Conservation (phyloP, 2,797 vertebrate genomes). For the Tenualosa thibaudeaui region DNA sequence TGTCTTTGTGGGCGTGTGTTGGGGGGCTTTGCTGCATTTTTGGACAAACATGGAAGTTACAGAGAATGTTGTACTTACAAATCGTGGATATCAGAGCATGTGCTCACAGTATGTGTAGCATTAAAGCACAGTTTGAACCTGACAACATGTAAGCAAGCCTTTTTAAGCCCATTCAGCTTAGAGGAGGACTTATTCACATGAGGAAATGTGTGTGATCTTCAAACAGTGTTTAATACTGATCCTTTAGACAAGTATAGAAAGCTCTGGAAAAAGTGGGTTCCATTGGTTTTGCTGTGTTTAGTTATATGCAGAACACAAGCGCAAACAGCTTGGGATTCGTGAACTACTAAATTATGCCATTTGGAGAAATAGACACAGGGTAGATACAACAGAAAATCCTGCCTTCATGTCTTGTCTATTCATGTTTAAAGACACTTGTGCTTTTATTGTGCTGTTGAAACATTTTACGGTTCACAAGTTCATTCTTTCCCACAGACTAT, state of each 20-base stretch:
- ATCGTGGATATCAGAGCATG: background rate
- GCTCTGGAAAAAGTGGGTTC: background rate
- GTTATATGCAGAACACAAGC: background rate
- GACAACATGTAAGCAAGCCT: background rate
- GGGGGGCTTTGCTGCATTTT: background rate
- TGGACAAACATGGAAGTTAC: background rate
- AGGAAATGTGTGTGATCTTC: background rate
- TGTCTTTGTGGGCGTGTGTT: background rate
- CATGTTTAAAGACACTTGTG: conserved; percentile 45
- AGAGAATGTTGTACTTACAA: background rate
- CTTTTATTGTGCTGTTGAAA: conserved; percentile 36
- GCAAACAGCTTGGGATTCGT: background rate
- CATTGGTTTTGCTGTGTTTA: background rate
- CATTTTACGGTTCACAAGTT: conserved; percentile 60
- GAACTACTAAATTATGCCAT: background rate
- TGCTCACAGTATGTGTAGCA: background rate
- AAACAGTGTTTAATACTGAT: background rate
- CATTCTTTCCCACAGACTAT: conserved; percentile 34
- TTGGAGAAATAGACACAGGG: conserved; percentile 27
- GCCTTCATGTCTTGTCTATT: conserved; percentile 44
- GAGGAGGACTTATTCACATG: background rate
- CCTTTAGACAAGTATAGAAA: background rate
- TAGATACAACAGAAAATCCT: conserved; percentile 38
- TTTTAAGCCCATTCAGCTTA: background rate
- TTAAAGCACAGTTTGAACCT: background rate